These are phyloP conservation scores for Otis tarda DNA, from an alignment of 2,113 vertebrate species.

Conservation along the genomic window DNA sequence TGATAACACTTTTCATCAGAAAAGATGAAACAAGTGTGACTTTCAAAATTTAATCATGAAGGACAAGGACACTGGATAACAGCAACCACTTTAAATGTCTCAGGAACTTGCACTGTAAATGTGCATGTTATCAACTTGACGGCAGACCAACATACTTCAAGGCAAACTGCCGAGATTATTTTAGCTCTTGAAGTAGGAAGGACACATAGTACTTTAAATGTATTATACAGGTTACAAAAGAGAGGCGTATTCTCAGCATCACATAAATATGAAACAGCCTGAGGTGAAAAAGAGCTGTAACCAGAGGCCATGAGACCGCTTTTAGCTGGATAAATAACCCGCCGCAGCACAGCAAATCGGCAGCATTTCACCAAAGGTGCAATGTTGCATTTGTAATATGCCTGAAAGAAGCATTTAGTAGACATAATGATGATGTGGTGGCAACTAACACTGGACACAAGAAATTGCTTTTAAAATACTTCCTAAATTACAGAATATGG, in stretches of 20 bases:
- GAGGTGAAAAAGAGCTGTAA: conserved; percentile 9
- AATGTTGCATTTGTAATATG: not conserved
- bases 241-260: not conserved
- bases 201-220: conserved; percentile 17
- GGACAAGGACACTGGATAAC: conserved; percentile 53
- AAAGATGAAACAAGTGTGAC: conserved; percentile 62
- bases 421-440: not conserved
- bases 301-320: not conserved
- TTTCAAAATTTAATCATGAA: conserved; percentile 65
- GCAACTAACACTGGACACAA: not conserved
- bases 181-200: conserved; percentile 32
- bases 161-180: conserved; percentile 35
- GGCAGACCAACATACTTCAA: conserved; percentile 20
- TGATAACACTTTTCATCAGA: conserved; percentile 57
- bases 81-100: conserved; percentile 33
- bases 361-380: not conserved
- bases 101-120: not conserved
- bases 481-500: not conserved
- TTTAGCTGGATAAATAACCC: not conserved
- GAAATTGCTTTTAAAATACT: not conserved
- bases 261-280: conserved; percentile 37
- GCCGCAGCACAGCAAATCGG: not conserved
- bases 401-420: not conserved
- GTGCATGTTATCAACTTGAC: conserved; percentile 20
- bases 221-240: conserved; percentile 25